Base-by-base conservation (phyloP, 2,113 vertebrate species). In the Nothobranchius furzeri region DNA sequence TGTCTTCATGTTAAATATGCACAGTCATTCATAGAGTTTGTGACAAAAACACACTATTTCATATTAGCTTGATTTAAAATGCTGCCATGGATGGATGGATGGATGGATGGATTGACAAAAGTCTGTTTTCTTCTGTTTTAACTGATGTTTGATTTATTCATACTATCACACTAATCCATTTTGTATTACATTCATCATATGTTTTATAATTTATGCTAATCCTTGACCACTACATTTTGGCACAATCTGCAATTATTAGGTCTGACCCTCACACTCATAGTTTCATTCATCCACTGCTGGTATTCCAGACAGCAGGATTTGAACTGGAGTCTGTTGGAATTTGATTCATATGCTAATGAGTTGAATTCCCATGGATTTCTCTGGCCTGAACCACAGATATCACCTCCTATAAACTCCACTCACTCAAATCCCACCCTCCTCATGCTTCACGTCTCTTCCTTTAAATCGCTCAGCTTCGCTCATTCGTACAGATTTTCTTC, bases 281-380 rank as follows among this genome's bases (percentile, higher is more conserved):
- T 81, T 79, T 71, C 69, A 55, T 60, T 86, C 62, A 79, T 84
- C 70, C 57, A 55, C 54, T 60, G 42, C 60, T 79, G 57, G 20
- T 53, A 48, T 75, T 82, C 67, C 57, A 48, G 68, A 87, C 75
- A 76, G 82, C 75, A 10, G 57, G 56, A 60, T 81, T 55, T 63
- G 57, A 69, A 76, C 67, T 78, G 64, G 69, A 76, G 75, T 59
- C 65, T 79, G 79, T 54, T 82, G 87, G 85, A 91, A 90, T 89
- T 77, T 76, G 17, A 89, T 92, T 91, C 83, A 89, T 82, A 88
- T 91, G 85, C 64, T 85, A 91, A 91, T 88, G 61, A 83, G 68
- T 9, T 45, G 6, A 75, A 82, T 87, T 86, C 83, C 82, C 79
- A 89, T 89, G 88, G 82, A 83, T 70, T 81, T 82, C 53, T 62